phyloP scores from a whole-genome alignment of 2,888 invertebrate species.

The Lochmaea capreae region DNA sequence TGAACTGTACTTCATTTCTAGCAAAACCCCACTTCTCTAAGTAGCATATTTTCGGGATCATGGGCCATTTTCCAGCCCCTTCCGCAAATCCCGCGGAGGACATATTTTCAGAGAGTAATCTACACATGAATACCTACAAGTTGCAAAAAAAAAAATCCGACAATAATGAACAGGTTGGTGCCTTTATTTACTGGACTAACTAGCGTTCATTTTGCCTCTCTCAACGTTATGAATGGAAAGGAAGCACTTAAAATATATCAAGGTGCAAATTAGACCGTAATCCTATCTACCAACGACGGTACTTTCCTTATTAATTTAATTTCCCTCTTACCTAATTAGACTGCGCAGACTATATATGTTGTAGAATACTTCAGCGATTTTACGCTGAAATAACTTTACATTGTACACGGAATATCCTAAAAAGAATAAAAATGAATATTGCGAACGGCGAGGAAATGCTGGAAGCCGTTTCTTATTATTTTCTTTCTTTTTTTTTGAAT shows the following conservation, averaged over 20 bases:
- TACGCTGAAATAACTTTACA: constrained; percentile 33
- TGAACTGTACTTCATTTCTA: too few relatives aligned
- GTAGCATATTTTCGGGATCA: too few relatives aligned
- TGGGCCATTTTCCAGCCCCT: too few relatives aligned
- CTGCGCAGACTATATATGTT: constrained; percentile 24
- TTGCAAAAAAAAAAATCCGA: too few relatives aligned
- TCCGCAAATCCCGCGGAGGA: too few relatives aligned
- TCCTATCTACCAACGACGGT: constrained; percentile 7
- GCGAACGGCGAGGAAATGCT: constrained; percentile 36
- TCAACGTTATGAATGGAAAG: not conserved
- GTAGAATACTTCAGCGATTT: constrained; percentile 30
- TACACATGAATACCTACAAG: too few relatives aligned
- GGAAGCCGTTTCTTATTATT: constrained; percentile 47
- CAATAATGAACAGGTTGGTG: too few relatives aligned
- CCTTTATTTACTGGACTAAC: too few relatives aligned
- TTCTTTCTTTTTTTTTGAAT: constrained; percentile 33
- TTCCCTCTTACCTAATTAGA: constrained; percentile 26
- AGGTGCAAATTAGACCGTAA: constrained; percentile 25
- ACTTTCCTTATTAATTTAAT: constrained; percentile 24
- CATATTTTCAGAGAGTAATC: too few relatives aligned
- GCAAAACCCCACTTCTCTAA: too few relatives aligned
- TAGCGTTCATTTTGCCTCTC: not conserved
- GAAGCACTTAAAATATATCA: constrained; percentile 13
- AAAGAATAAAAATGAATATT: constrained; percentile 43
- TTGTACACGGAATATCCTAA: constrained; percentile 36